A percentile compares a stretch with the other conserved stretches of the same genome.
phyloP scores from a whole-genome alignment of 2,888 invertebrate species.

The Mesorhabditis spiculigera region DNA sequence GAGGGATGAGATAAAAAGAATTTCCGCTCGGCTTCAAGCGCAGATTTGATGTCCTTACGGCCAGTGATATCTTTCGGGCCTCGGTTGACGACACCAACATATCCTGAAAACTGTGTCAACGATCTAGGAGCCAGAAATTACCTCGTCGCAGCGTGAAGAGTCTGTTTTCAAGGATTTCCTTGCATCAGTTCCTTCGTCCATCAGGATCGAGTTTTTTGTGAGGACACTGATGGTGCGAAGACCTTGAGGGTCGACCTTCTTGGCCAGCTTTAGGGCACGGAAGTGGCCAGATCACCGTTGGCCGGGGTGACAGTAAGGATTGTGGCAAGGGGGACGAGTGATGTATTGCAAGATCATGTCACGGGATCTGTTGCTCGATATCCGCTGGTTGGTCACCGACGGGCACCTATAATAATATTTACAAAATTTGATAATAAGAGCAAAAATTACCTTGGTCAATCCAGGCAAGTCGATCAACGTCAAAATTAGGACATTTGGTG shows the following conservation, averaged over 20 bases:
- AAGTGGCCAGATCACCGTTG: slow-evolving; percentile 78
- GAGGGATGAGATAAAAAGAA: slow-evolving; percentile 96
- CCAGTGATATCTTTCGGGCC: slow-evolving; percentile 99
- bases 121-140: not conserved
- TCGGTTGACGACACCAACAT: slow-evolving; percentile 94
- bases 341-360: slow-evolving; percentile 65
- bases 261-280: slow-evolving; percentile 91
- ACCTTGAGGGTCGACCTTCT: slow-evolving; percentile 66
- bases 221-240: slow-evolving; percentile 97
- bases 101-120: slow-evolving; percentile 69
- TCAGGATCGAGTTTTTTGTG: slow-evolving; percentile 95
- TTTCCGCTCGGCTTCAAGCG: slow-evolving; percentile 89
- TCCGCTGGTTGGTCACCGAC: slow-evolving; percentile 68
- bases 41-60: slow-evolving; percentile 89
- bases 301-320: slow-evolving; percentile 61
- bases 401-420: slow-evolving; percentile 60
- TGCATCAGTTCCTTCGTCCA: slow-evolving; percentile 99
- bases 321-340: slow-evolving; percentile 57
- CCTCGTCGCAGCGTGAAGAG: slow-evolving; percentile 74
- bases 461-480: slow-evolving; percentile 67
- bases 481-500: slow-evolving; percentile 78
- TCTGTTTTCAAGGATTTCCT: slow-evolving; percentile 95
- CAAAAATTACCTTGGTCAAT: slow-evolving; percentile 60
- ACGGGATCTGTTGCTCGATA: slow-evolving; percentile 66
- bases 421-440: too few species aligned